Base-by-base conservation (phyloP, 2,888 invertebrate species). In the Standfussiana lucernea region DNA sequence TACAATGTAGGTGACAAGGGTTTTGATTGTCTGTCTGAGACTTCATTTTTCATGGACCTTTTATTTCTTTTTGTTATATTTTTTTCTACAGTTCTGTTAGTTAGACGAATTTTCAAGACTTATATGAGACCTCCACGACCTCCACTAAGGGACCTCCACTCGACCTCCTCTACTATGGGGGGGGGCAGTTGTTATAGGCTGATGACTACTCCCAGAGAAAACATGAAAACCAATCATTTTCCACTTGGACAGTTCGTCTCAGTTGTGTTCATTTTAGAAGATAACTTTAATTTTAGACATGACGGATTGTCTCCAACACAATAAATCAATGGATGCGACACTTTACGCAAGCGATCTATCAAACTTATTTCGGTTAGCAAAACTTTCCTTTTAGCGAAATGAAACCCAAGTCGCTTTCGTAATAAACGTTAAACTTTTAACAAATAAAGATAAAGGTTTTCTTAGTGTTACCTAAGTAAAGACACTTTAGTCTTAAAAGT, bases 311-410 rank as follows among this genome's bases (percentile, higher is more conserved):
- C 53, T 32, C 28, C 21, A 10, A 24, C 56, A 35, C 24, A n/a
- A 65, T 73, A 28, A 50, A 74, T 80, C 73, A 72, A 59, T 42
- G 40, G 28, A 77, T 40, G 50, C 21, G 72, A 42, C 35, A 59
- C 6, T 67, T 45, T 35, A 68, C 45, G 11, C 45, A 35, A 65
- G 50, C 56, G 40, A 82, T 65, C 24, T 53, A 45, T 45, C 32
- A 32, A 50, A 79, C 79, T 64, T 70, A 21, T 53, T 61, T 3
- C 40, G 21, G 15, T 32, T 13, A 15, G 47, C 37, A 45, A 56
- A 82, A 67, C 82, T 64, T 68, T 78, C 21, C 65, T 65, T 74
- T 81, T 65, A 78, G 11, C 13, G 24, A 50, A 59, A 81, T 77
- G 24, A 37, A 66, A 77, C 37, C 47, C 1, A 24, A 50, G 18